phyloP scores from a whole-genome alignment of 2,113 vertebrate species.

The Zosterops japonicus region DNA sequence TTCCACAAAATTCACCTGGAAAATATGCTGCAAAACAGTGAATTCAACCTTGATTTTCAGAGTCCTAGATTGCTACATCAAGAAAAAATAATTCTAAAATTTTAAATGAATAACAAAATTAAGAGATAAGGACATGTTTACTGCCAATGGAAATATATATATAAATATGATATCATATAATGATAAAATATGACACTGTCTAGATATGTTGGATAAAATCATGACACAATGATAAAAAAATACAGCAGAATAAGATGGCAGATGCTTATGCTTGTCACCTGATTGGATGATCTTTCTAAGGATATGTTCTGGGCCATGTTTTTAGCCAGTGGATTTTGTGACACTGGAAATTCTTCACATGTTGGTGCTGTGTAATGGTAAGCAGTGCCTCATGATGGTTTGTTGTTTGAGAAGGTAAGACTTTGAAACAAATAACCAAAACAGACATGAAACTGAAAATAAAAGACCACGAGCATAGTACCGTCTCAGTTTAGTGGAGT shows the following conservation, averaged over 20 bases:
- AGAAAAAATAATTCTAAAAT: not conserved
- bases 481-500: not conserved
- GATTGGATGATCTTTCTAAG: not conserved
- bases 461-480: not conserved
- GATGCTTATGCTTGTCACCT: not conserved
- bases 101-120: not conserved
- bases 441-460: not conserved
- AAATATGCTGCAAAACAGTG: not conserved
- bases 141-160: not conserved
- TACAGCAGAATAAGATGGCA: not conserved
- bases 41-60: not conserved
- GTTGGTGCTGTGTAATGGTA: not conserved
- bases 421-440: not conserved
- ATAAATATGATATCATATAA: not conserved
- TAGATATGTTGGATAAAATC: not conserved
- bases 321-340: not conserved
- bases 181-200: not conserved
- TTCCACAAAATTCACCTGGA: not conserved
- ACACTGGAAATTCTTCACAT: not conserved
- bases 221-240: not conserved
- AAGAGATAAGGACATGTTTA: not conserved
- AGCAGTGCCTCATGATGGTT: not conserved
- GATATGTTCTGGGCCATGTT: accelerated
- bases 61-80: not conserved
- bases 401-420: not conserved